Conservation (phyloP, 1,140 invertebrate genomes). For the Asobara japonica region DNA sequence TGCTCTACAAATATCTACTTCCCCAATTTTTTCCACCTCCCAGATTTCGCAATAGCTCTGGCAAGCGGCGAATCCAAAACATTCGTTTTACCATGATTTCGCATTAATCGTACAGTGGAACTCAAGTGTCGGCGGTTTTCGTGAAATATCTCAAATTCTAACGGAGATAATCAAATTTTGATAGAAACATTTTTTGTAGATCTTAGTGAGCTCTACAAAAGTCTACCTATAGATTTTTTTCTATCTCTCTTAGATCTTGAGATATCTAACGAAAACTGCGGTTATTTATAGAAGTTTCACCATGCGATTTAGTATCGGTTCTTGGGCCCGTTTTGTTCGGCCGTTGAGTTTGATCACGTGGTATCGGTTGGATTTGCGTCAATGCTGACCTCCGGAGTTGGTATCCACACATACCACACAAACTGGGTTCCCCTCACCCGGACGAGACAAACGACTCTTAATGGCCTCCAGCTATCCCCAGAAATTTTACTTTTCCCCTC, state of each 20-base stretch:
- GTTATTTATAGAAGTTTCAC: background rate
- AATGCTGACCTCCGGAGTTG: slow-evolving; percentile 62
- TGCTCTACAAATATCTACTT: too few relatives aligned
- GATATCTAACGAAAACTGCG: background rate
- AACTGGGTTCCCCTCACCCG: slow-evolving; percentile 4
- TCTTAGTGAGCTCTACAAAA: background rate
- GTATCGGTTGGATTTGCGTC: slow-evolving; percentile 63
- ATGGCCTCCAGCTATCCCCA: slow-evolving; percentile 1
- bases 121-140: background rate
- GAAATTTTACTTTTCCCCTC: background rate
- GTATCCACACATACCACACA: slow-evolving; percentile 49
- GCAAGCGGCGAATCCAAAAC: too few relatives aligned
- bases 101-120: too few relatives aligned
- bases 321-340: slow-evolving; percentile 24
- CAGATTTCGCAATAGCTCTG: too few relatives aligned
- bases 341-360: slow-evolving; percentile 51
- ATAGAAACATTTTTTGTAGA: background rate
- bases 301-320: background rate
- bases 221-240: background rate
- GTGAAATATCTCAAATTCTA: background rate
- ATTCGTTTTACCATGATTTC: too few relatives aligned
- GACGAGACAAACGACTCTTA: background rate
- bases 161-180: background rate
- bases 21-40: too few relatives aligned
- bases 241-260: background rate